Evolutionary conservation across 2,113 vertebrate species (phyloP), one percentile per base, ranked within the genome.

Genomic region (Hippoglossus stenolepis): DNA sequence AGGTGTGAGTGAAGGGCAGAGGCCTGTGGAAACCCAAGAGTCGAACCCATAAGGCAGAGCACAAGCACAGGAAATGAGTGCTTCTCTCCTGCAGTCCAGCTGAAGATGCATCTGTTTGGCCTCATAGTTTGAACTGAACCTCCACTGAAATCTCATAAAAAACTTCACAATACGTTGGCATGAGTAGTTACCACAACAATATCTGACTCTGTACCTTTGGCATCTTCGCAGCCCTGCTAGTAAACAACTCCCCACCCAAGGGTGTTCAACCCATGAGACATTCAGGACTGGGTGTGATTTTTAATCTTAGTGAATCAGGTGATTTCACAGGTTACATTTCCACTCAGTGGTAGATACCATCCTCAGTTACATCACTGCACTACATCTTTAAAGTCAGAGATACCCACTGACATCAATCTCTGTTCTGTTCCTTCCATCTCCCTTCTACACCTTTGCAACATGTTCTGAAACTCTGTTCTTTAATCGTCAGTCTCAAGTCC

Each of bases 1-100:
- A 5, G 43, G 56, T 66, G 60, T 67, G 77, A 67, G 51, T 70
- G 40, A 56, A 15, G 62, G 12, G 57, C 66, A 54, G 78, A 60
- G 60, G 73, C 24, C 77, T 73, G 84, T 88, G 87, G 87, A 91
- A 89, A 85, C 86, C 89, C 85, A 74, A 72, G 59, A 80, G 61
- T 51, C 3, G 23, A 78, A 56, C 35, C 60, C 18, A 77, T 8
- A 0, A 60, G 66, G 38, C 66, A 5, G 53, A 80, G 35, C 23
- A 8, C 12, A 15, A 43, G 40, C 40, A 61, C 2, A 17, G 68
- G 40, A 70, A 75, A 45, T 9, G 5, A 38, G 65, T 57, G 0
- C 45, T 20, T 66, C 21, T 60, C 31, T 38, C 35, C 35, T 10
- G 35, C 31, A 38, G 35, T 38, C 9, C 43, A 51, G 47, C 21